Evolutionary conservation across 2,888 invertebrate genomes (phyloP), one percentile per base, ranked within the genome.

Genomic region (Oscheius sp.): DNA sequence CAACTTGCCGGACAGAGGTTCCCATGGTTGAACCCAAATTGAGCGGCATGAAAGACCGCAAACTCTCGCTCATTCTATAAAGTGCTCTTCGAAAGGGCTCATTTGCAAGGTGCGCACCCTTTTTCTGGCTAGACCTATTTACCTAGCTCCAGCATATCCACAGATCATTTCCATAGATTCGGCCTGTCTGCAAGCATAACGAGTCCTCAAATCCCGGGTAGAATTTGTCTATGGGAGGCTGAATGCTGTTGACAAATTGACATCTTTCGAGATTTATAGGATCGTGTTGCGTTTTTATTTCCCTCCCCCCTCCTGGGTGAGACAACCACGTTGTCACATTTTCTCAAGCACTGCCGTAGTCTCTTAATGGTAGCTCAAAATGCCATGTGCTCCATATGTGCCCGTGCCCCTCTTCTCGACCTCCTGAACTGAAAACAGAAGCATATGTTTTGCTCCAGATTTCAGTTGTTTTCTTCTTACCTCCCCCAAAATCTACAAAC

Each of bases 301-400:
- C 3, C n/a, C 53, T 51, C 55, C 32, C 21, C 2, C 55, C 13
- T 9, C 32, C 21, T 21, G 42, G 42, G 42, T 3, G 42, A 21
- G 21, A 21, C 21, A 21, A 21, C 21, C 21, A 21, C 53, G 37
- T 53, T 53, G 55, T 68, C 68, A 48, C 65, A 11, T 42, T 42
- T 65, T 65, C 60, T 60, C 65, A 65, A 32, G 65, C 65, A 60
- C 48, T 55, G 51, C 21, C 37, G 68, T 55, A 51, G 53, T 55
- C 53, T 68, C 42, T 68, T 55, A 68, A 53, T 33, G 68, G 33
- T 68, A 68, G 11, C 68, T 68, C 68, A 68, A 68, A 68, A 37
- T 55, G 68, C 68, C 68, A 68, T 68, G 68, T 68, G 68, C 68
- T 37, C 68, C 68, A 68, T 68, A 68, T 68, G 68, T 68, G 68